A percentile compares a stretch with the other conserved stretches of the same genome.
Conservation (phyloP, 2,113 vertebrate species). For the Istiophorus platypterus region DNA sequence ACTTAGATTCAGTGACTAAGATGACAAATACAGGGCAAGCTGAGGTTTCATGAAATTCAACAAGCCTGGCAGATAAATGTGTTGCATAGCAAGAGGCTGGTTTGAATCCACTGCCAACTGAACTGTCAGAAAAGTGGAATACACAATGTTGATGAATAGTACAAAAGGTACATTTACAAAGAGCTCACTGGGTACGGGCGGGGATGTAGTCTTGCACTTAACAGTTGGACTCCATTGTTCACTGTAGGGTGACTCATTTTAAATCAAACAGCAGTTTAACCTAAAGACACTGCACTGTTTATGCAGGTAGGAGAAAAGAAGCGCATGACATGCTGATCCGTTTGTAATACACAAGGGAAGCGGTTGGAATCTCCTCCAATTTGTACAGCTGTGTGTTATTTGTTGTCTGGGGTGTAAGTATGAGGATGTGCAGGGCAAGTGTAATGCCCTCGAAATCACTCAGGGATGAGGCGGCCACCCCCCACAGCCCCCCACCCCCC, state of each 20-base stretch:
- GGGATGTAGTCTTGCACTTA: not conserved
- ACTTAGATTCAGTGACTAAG: constrained; percentile 4
- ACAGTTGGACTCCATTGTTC: constrained; percentile 8
- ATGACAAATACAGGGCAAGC: constrained; percentile 24
- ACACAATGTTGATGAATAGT: not conserved
- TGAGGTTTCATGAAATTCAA: constrained; percentile 2
- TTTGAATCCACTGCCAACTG: not conserved
- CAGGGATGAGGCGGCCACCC: constrained; percentile 39
- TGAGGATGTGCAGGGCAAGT: constrained; percentile 45
- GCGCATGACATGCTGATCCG: constrained; percentile 14
- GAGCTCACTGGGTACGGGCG: not conserved
- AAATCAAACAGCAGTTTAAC: constrained; percentile 1
- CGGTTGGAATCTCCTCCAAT: constrained; percentile 22
- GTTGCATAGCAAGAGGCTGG: not conserved
- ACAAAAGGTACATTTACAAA: not conserved
- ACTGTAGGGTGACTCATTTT: not conserved
- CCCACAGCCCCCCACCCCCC: constrained; percentile 22
- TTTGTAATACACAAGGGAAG: constrained; percentile 31
- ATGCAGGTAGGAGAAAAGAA: not conserved
- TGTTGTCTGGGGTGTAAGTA: constrained; percentile 26
- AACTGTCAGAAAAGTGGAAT: not conserved
- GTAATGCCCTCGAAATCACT: constrained; percentile 51
- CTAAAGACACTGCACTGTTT: constrained; percentile 1
- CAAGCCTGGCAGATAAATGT: constrained; percentile 8
- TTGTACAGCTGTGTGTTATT: constrained; percentile 23